Base-by-base conservation (phyloP, 2,888 invertebrate genomes). In the Parnassius mnemosyne region DNA sequence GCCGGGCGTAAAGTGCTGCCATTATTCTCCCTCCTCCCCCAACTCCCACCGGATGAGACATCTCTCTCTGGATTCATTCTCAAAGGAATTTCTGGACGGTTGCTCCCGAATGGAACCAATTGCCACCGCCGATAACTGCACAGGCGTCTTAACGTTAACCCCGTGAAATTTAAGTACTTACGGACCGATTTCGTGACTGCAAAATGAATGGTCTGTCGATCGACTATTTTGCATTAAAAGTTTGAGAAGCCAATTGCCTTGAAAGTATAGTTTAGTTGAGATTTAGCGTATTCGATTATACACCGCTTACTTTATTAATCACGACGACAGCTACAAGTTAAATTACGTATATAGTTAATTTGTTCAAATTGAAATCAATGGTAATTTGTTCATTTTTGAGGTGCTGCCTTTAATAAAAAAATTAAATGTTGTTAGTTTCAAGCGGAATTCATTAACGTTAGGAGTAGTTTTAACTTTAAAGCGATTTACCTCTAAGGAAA, bases 1-100 rank as follows among this genome's bases (percentile, higher is more conserved):
- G 84, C 79, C 77, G 86, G 81, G 87, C 77, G 85, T 87, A 88
- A 90, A 90, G 90, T 90, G 89, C 84, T 85, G 80, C 89, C 89
- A 89, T 91, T 90, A 89, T 80, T 70, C 76, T 75, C 78, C 71
- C 69, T 75, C 73, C 71, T 66, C 73, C 65, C 70, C 68, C 73
- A 71, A 68, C 54, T 59, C 65, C 43, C 68, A 57, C 63, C 79
- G 81, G 84, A 83, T 83, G 71, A 77, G 74, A 69, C 72, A 9
- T 53, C 68, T 65, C 65, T 65, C 63, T 68, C 69, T 65, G 68
- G 71, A 73, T 68, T 68, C 49, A 49, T 49, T 60, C 66, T 72
- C 87, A 88, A 89, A 89, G 86, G 85, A 81, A 76, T 87, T 89
- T 90, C 87, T 84, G 83, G 79, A 78, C 78, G 79, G 76, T 68